Evolutionary conservation across 2,888 invertebrate genomes (phyloP).

Genomic region (Hirtodrosophila confusa): DNA sequence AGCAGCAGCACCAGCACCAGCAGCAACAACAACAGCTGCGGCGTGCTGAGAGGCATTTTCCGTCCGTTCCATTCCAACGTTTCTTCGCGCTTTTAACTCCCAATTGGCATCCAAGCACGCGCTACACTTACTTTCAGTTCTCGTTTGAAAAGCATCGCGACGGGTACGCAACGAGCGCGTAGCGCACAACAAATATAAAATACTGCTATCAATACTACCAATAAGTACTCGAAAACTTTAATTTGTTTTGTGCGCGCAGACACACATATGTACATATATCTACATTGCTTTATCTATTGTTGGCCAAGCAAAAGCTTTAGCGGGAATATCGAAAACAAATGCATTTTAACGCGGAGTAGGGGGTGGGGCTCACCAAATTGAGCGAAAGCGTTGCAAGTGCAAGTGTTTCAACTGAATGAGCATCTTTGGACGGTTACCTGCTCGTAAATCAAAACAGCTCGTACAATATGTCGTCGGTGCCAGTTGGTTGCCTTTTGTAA

Average conservation of each 20-base stretch:
- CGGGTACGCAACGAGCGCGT: conserved; percentile 59
- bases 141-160: conserved; percentile 64
- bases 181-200: conserved; percentile 30
- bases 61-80: conserved; percentile 53
- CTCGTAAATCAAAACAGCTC: conserved; percentile 60
- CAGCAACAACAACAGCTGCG: conserved; percentile 6
- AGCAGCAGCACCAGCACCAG: conserved; percentile 12
- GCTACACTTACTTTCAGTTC: conserved; percentile 53
- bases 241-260: conserved; percentile 50
- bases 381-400: conserved; percentile 61
- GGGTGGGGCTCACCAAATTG: conserved; percentile 22
- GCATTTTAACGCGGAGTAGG: conserved; percentile 7
- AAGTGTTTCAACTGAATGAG: conserved; percentile 46
- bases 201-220: conserved; percentile 49
- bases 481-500: conserved; percentile 67
- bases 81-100: conserved; percentile 40
- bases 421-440: conserved; percentile 34
- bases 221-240: conserved; percentile 61
- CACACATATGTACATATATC: conserved; percentile 4
- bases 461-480: conserved; percentile 57
- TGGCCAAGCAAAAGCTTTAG: conserved; percentile 24
- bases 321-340: conserved; percentile 29
- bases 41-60: conserved; percentile 15
- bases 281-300: conserved; percentile 23
- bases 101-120: conserved; percentile 59